These are phyloP conservation scores for Panopea generosa DNA, from an alignment of 2,888 invertebrate genomes.

Conservation along the genomic window DNA sequence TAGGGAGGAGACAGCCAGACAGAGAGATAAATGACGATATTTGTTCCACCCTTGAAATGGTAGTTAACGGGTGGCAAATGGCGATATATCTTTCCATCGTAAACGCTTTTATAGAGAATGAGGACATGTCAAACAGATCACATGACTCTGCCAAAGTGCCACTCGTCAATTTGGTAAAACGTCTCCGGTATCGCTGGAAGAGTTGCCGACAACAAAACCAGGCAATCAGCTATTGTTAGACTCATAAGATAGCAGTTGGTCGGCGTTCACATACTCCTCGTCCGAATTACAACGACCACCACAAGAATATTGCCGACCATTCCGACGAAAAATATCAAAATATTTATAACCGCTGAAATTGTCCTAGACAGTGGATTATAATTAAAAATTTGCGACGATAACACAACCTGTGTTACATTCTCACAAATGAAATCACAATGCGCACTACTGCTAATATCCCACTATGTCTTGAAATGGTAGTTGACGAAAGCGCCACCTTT, in stretches of 20 bases:
- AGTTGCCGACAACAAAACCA: slow-evolving; percentile 87
- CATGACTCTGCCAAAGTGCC: slow-evolving; percentile 87
- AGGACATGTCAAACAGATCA: slow-evolving; percentile 88
- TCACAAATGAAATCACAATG: too few species aligned
- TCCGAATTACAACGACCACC: slow-evolving; percentile 86
- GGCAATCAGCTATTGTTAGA: slow-evolving; percentile 87
- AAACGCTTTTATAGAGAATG: slow-evolving; percentile 88
- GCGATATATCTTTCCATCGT: slow-evolving; percentile 89
- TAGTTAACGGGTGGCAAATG: slow-evolving; percentile 88
- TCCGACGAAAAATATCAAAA: slow-evolving; percentile 86
- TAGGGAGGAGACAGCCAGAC: too few species aligned
- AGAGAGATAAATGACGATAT: too few species aligned
- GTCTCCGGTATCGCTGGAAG: slow-evolving; percentile 86
- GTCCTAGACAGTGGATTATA: slow-evolving; percentile 45
- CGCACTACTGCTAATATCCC: too few species aligned
- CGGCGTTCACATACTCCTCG: slow-evolving; percentile 87
- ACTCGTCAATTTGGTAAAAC: slow-evolving; percentile 86
- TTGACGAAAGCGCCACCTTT: too few species aligned
- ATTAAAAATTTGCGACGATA: slow-evolving; percentile 12
- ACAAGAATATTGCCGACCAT: slow-evolving; percentile 87
- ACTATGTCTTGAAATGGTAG: too few species aligned
- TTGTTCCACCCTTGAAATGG: too few species aligned
- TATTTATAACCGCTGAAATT: slow-evolving; percentile 49
- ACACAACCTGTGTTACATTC: neutral
- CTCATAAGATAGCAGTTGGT: slow-evolving; percentile 89